These are phyloP conservation scores for Podabrus alpinus DNA, from an alignment of 2,888 invertebrate species.

Conservation along the genomic window DNA sequence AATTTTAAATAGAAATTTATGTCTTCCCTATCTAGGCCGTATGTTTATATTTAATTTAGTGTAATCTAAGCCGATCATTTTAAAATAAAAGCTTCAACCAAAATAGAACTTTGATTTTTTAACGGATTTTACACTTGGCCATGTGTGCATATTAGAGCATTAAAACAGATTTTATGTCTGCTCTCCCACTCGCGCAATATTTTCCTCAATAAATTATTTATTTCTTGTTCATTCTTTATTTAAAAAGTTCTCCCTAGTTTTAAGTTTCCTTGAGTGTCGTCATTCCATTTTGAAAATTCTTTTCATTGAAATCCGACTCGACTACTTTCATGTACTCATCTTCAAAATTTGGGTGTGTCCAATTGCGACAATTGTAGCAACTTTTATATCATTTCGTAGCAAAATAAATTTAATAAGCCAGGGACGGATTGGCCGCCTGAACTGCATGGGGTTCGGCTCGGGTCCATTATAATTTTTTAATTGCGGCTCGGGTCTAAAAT, in stretches of 20 bases:
- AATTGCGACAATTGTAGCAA: neutral
- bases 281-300: neutral
- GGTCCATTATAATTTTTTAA: too few relatives aligned
- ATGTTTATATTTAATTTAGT: conserved; percentile 5
- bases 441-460: too few relatives aligned
- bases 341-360: neutral
- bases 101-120: conserved; percentile 35
- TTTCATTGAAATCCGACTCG: neutral
- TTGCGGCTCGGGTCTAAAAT: too few relatives aligned
- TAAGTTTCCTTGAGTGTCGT: neutral
- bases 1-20: neutral
- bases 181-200: conserved; percentile 20
- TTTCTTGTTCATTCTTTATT: neutral
- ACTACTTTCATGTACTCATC: neutral
- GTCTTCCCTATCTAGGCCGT: conserved; percentile 12
- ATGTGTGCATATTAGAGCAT: conserved; percentile 18
- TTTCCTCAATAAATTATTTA: conserved; percentile 8
- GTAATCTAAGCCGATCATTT: conserved; percentile 24
- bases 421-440: too few relatives aligned
- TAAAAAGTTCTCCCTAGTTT: neutral
- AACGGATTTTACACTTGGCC: conserved; percentile 36
- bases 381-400: too few relatives aligned
- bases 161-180: conserved; percentile 28
- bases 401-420: too few relatives aligned
- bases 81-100: conserved; percentile 18